Base-by-base conservation (phyloP, 2,113 vertebrate species). In the Pithys albifrons region DNA sequence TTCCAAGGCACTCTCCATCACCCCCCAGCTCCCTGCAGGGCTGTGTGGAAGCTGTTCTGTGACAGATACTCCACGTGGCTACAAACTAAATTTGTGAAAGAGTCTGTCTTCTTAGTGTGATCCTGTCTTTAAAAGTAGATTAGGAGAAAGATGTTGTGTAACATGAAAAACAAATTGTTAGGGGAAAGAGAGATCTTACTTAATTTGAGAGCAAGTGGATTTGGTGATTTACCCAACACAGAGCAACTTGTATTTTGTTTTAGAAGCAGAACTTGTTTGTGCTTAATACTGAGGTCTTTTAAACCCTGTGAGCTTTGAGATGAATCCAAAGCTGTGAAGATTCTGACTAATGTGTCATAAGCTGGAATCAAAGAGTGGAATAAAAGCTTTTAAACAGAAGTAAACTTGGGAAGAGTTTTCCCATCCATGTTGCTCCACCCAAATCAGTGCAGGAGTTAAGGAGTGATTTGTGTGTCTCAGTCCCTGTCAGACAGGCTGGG, bases 261-360 rank as follows among this genome's bases (percentile, higher is more conserved):
- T 88, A 72, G 88, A 72, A 91, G 82, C 31, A 82, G 49, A 88
- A 88, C n/a, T 79, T 64, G 43, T 89, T 96, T 74, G 43, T 93
- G 45, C 52, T 85, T 88, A 64, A 33, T 45, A 11, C 19, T 61
- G 23, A 75, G 93, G 29, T 57, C n/a, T 85, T 54, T 69, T 72
- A 88, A 93, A 39, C 27, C 48, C 31, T 0, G 0, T 41, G 66
- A 82, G 66, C 73, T 75, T 87, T 87, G 33, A 75, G 70, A 57
- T 83, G 27, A 92, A 90, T 93, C 86, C 75, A 91, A 88, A 94
- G 14, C 39, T 75, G 8, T 85, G 35, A 85, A 10, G 14, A 1
- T 88, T 64, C 66, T 89, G 85, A 95, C 57, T 96, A 85, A 94
- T 75, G 48, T 64, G 19, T 52, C 24, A n/a, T 58, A 85, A 91